phyloP scores from a whole-genome alignment of 2,113 vertebrate genomes.

The Amazona vittata region DNA sequence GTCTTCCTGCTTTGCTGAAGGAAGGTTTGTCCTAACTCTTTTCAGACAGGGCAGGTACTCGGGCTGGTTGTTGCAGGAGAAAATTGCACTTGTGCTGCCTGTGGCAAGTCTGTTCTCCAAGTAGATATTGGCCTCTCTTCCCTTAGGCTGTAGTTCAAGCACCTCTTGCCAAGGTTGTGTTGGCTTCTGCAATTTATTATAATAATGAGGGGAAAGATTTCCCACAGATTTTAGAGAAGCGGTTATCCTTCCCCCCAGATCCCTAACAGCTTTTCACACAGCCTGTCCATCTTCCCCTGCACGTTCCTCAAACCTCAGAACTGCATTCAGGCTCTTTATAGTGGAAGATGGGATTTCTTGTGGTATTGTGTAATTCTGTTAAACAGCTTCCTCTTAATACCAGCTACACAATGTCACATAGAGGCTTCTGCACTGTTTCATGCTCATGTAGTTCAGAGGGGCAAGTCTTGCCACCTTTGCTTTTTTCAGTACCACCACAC shows the following conservation, averaged over 20 bases:
- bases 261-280: neutral
- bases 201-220: neutral
- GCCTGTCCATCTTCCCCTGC: neutral
- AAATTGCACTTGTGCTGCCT: neutral
- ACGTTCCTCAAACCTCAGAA: neutral
- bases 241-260: neutral
- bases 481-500: neutral
- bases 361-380: neutral
- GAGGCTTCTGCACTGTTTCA: neutral
- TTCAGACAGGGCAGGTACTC: neutral
- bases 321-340: neutral
- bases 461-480: neutral
- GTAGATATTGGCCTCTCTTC: neutral
- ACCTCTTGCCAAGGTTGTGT: neutral
- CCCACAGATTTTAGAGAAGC: neutral
- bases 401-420: neutral
- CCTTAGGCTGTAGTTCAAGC: neutral
- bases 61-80: neutral
- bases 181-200: constrained; percentile 10
- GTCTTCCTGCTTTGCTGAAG: neutral
- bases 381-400: neutral
- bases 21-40: neutral
- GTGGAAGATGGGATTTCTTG: neutral
- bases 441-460: neutral
- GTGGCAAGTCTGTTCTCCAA: neutral